Evolutionary conservation across 2,113 vertebrate genomes (phyloP), one percentile per base, ranked within the genome.

Genomic region (Chitala chitala): DNA sequence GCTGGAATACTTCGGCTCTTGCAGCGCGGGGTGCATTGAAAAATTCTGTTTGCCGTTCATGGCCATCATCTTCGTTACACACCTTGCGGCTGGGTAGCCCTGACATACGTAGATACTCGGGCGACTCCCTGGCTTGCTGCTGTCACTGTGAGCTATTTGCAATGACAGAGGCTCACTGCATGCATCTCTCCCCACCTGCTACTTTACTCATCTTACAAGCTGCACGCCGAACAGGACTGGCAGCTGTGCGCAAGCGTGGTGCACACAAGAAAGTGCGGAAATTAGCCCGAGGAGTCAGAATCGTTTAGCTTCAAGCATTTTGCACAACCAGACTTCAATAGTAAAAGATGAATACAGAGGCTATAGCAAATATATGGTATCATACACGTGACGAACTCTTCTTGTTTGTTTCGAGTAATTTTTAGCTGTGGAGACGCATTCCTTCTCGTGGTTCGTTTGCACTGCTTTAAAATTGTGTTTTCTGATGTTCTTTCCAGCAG

Each of bases 1-100:
- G 85, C 91, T 84, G 86, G 92, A 82, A 84, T 93, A 95, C 86
- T 96, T 97, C 90, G 92, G 92, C 81, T 96, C 94, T 80, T 93
- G 93, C 76, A 97, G 91, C 74, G 92, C 91, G 48, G 93, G 90
- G 88, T 94, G 93, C 94, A 94, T 89, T 85, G 91, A 82, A 92
- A 96, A 96, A 64, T 94, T 92, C 91, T 95, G 94, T 90, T 97
- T 97, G 88, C 93, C 85, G 93, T 94, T 94, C 94, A 94, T 94
- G 90, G 94, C 87, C 93, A 95, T 95, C 95, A 92, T 95, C 91
- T 82, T 89, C 82, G 75, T 87, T 72, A 81, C 84, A 83, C 87
- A 80, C 85, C 92, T 87, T 81, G 87, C 88, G 74, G 87, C 87
- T 83, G 80, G 85, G 86, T 85, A 85, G 89, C 86, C 91, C 90